phyloP scores from a whole-genome alignment of 2,113 vertebrate genomes.

The Hydrolagus affinis region DNA sequence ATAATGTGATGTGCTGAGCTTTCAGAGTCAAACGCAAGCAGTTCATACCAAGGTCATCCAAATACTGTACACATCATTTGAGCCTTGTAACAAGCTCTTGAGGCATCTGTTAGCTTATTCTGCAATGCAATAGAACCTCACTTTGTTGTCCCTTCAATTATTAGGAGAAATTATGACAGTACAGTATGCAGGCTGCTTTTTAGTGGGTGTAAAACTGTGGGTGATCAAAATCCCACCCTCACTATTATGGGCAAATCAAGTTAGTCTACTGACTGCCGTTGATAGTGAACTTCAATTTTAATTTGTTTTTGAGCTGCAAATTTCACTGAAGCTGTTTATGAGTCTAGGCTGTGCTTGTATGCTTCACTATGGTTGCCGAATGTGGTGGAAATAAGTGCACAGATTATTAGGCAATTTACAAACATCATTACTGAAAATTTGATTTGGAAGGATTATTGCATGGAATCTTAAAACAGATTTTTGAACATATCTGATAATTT shows the following conservation, averaged over 20 bases:
- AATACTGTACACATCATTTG: too few species aligned
- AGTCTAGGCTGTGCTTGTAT: background rate
- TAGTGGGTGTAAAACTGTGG: too few species aligned
- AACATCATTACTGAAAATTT: background rate
- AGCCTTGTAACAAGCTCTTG: constrained; percentile 18
- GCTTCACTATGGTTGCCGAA: background rate
- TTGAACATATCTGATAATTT: background rate
- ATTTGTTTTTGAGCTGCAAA: background rate
- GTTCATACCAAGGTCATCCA: background rate
- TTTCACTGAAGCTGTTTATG: background rate
- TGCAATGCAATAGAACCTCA: too few species aligned
- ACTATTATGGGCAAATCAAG: too few species aligned
- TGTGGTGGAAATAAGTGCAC: background rate
- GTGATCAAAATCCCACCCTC: too few species aligned
- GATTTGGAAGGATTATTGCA: background rate
- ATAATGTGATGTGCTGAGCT: background rate
- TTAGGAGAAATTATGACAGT: constrained; percentile 27
- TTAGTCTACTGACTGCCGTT: too few species aligned
- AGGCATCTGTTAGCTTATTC: background rate
- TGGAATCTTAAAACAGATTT: background rate
- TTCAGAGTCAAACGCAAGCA: background rate
- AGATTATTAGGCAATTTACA: background rate
- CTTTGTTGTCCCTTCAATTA: background rate
- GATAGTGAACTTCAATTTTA: too few species aligned
- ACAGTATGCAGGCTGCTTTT: too few species aligned